phyloP scores from a whole-genome alignment of 2,113 vertebrate genomes.

The Cyrtonyx montezumae region DNA sequence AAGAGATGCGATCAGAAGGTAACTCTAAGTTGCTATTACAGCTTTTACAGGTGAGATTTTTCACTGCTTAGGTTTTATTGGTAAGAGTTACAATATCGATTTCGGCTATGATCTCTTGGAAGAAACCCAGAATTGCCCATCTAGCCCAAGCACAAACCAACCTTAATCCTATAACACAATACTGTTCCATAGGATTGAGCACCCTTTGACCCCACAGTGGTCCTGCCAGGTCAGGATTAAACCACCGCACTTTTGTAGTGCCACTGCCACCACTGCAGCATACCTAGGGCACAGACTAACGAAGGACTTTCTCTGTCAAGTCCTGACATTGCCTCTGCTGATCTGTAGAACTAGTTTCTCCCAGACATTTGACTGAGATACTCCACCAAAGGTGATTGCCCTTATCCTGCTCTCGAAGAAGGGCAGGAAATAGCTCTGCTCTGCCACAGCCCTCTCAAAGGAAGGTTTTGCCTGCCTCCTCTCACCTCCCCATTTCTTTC shows the following conservation, averaged over 20 bases:
- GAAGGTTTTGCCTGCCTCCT: neutral
- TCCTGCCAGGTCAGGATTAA: neutral
- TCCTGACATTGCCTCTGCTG: neutral
- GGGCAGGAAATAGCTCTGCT: accelerated
- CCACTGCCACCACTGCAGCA: neutral
- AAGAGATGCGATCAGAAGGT: neutral
- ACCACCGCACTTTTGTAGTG: accelerated
- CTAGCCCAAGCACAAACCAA: conserved; percentile 7
- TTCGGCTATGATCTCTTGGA: neutral
- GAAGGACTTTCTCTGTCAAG: neutral
- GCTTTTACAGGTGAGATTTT: neutral
- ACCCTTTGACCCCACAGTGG: conserved; percentile 11
- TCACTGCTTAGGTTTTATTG: neutral
- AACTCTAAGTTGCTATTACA: neutral
- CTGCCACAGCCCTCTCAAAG: neutral
- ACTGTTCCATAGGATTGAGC: neutral
- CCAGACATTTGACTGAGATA: neutral
- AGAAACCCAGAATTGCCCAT: conserved; percentile 44
- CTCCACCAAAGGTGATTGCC: neutral
- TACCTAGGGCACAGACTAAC: neutral
- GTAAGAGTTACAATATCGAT: neutral
- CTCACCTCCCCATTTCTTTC: neutral
- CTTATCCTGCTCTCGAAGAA: neutral
- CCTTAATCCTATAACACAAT: conserved; percentile 28
- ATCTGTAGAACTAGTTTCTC: neutral